Evolutionary conservation across 2,888 invertebrate species (phyloP).

Genomic region (Tenthredo mesomela): DNA sequence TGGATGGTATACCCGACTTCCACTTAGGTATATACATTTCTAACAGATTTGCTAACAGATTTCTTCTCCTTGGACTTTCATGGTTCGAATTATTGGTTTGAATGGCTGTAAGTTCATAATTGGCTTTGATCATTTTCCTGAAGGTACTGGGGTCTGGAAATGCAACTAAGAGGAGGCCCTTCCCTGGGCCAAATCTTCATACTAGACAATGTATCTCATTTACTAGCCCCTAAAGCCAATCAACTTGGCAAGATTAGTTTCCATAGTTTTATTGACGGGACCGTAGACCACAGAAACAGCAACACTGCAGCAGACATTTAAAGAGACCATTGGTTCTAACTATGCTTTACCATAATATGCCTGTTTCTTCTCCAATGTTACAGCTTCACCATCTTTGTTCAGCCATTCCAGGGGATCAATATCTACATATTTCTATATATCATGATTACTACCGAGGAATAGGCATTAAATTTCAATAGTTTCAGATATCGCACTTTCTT

Average conservation of each 20-base stretch:
- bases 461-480: neutral
- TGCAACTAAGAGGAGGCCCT: neutral
- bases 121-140: neutral
- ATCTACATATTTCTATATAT: neutral
- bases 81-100: neutral
- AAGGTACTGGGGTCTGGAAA: neutral
- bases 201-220: neutral
- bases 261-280: neutral
- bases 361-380: neutral
- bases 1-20: too few species aligned
- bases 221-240: neutral
- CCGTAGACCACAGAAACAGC: neutral
- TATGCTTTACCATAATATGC: neutral
- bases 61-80: neutral
- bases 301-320: neutral
- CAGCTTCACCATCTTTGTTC: neutral
- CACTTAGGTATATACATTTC: too few species aligned
- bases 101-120: too few species aligned
- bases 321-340: neutral
- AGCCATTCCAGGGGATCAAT: neutral
- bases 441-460: neutral
- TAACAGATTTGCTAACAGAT: neutral
- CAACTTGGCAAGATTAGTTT: neutral
- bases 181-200: neutral
- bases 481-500: neutral